Base-by-base conservation (phyloP, 2,888 invertebrate genomes). In the Hyposoter dolosus region DNA sequence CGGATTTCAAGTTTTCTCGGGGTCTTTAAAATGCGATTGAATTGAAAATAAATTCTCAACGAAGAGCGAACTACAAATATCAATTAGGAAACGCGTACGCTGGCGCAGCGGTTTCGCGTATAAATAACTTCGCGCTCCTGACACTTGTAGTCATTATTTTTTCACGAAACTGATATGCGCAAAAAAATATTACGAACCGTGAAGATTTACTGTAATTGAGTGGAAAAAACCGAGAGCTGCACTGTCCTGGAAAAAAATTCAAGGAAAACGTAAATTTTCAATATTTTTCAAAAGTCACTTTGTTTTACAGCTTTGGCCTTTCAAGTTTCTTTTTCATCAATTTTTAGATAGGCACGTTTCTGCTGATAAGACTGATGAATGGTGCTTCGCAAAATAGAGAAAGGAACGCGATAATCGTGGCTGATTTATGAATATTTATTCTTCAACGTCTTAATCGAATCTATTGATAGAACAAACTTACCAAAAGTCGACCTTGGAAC, bases 111-210 rank as follows among this genome's bases (percentile, higher is more conserved):
- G 28, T 60, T 28, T 28, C 12, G 28, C 28, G 15, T 23, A 60
- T 28, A 60, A 60, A 60, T 60, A 60, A 60, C 28, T 23, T 60
- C 15, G 60, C 28, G 15, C 10, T 60, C 15, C 60, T 28, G 60
- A 60, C 60, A 60, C 60, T 60, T 60, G 28, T 60, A 60, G 28
- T 28, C 15, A 60, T 60, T 60, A 60, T 28, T 60, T 60, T 60
- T 28, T 60, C 15, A 60, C 60, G 60, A 60, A 60, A 60, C 60
- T 28, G 28, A 28, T 60, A 60, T 28, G 60, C 15, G 28, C 28
- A 28, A 60, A 60, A 56, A 28, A 28, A 60, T 60, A 15, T 28
- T 15, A 28, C 60, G 28, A 60, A 23, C 23, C 60, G 60, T 60
- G 28, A 60, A 28, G 60, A 28, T 60, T 60, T 60, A 60, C 60